Base-by-base conservation (phyloP, 2,888 invertebrate genomes). In the Tenodera sinensis region DNA sequence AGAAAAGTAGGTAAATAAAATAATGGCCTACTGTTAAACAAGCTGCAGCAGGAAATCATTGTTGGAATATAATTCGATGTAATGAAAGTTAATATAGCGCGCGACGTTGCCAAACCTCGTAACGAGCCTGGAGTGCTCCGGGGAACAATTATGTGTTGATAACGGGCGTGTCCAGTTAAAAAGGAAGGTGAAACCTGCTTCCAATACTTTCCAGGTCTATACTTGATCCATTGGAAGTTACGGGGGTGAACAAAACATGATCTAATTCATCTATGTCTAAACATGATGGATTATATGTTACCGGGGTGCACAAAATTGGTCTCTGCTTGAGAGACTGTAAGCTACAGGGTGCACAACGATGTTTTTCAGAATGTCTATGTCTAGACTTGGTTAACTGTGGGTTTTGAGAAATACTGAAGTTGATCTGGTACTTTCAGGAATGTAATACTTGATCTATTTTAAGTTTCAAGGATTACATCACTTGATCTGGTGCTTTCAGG, bases 161-260 rank as follows among this genome's bases (percentile, higher is more conserved):
- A 34, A 83, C n/a, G 87, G 87, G 87, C 27, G 87, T 87, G 83
- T 87, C 82, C 81, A 12, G 34, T 54, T 85, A 85, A 28, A 85
- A 54, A 30, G 25, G 30, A 20, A 28, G n/a, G 82, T 3, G 82
- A 87, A 82, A 81, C 86, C 86, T 71, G 71, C 28, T 71, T 71
- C 71, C 71, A 86, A 86, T 71, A 28, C 30, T 83, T 20, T 20
- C 54, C 54, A 15, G 14, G 54, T 15, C 54, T 54, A 6, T 34
- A 34, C 54, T 15, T 54, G 54, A 54, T 54, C 54, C 54, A 54
- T 54, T 54, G 15, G 25, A 15, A 20, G 54, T 71, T 71, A 71
- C 54, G 25, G 54, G 54, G 54, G 54, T 71, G 54, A 6, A 71
- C 54, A 71, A 71, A 15, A 71, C 42, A 20, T 20, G 54, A 20